Percentiles rank a stretch among this genome's conserved stretches.
These are phyloP conservation scores for Steatornis caripensis DNA, from an alignment of 2,113 vertebrate species.

Conservation along the genomic window DNA sequence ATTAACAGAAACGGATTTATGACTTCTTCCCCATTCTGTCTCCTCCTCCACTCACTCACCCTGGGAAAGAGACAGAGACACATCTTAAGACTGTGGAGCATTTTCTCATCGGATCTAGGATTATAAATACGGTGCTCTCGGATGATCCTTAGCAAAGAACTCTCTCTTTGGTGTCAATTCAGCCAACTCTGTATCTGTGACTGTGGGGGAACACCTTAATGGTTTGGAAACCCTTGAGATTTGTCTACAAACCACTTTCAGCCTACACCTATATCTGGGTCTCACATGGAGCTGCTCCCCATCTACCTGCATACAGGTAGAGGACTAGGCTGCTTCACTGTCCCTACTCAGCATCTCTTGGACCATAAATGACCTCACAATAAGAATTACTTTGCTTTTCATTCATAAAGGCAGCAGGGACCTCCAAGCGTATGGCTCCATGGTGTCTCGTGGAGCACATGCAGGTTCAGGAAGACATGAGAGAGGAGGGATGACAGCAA, in stretches of 20 bases:
- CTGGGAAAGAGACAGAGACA: not conserved
- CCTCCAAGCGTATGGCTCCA: not conserved
- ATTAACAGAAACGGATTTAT: not conserved
- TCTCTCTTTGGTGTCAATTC: not conserved
- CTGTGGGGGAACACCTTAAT: not conserved
- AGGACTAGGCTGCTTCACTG: not conserved
- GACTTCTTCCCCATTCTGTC: not conserved
- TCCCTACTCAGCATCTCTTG: not conserved
- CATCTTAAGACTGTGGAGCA: not conserved
- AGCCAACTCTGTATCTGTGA: not conserved
- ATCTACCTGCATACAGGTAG: not conserved
- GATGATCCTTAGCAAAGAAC: not conserved
- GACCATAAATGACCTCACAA: not conserved
- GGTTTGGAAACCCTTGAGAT: not conserved
- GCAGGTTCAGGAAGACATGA: not conserved
- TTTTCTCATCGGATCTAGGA: not conserved
- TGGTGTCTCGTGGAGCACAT: fast-evolving
- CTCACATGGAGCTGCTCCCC: not conserved
- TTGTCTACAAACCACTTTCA: not conserved
- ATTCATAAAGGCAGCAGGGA: not conserved
- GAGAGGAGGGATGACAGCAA: not conserved
- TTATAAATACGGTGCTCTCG: not conserved
- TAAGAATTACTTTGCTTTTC: not conserved
- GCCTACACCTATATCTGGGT: not conserved
- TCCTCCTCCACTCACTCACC: not conserved